Conservation (phyloP, 2,888 invertebrate species). For the Aporophyla lueneburgensis region DNA sequence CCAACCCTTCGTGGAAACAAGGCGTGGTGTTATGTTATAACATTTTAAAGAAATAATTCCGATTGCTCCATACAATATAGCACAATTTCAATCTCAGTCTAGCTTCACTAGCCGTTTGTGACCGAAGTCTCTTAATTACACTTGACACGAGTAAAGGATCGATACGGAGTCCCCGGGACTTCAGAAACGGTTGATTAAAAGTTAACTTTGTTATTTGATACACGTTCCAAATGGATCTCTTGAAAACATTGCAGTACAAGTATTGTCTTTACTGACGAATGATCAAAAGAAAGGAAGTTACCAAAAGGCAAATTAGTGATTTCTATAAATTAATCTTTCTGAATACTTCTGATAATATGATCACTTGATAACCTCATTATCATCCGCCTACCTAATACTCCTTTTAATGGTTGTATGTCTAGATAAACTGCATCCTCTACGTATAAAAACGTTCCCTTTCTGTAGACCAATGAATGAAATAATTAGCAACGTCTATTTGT, state of each 20-base stretch:
- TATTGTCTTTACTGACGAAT: not conserved
- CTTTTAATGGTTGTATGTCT: no score
- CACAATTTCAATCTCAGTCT: slow-evolving; percentile 8
- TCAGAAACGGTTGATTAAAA: slow-evolving; percentile 17
- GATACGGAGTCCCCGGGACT: slow-evolving; percentile 18
- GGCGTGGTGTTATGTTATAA: no score
- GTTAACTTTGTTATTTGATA: not conserved
- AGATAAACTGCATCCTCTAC: no score
- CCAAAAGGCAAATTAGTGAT: not conserved
- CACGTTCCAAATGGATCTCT: slow-evolving; percentile 3
- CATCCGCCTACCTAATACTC: no score
- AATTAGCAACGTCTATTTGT: no score
- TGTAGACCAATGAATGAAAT: no score
- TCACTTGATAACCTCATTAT: not conserved
- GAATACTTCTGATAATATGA: not conserved
- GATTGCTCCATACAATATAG: not conserved
- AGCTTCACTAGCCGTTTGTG: slow-evolving; percentile 5
- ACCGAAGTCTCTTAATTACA: slow-evolving; percentile 36
- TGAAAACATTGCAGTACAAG: not conserved
- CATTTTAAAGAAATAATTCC: not conserved
- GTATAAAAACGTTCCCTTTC: no score
- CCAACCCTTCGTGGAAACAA: no score
- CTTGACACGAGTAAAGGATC: slow-evolving; percentile 39
- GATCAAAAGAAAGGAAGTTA: not conserved
- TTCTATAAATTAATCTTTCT: not conserved